Evolutionary conservation across 2,113 vertebrate genomes (phyloP).

Genomic region (Sceloporus undulatus): DNA sequence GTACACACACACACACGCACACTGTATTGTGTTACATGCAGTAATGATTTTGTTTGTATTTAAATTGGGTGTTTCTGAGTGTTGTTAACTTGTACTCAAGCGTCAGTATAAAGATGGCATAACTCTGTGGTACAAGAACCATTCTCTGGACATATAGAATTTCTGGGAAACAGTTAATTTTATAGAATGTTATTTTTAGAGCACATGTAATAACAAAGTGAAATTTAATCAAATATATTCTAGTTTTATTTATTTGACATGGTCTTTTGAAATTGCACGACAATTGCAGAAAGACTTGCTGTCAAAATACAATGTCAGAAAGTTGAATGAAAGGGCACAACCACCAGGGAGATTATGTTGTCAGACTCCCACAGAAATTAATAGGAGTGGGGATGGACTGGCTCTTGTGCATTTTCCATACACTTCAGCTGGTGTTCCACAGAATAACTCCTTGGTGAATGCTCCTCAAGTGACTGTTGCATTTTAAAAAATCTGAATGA

Average conservation of each 20-base stretch:
- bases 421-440: not conserved
- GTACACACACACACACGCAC: no score
- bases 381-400: not conserved
- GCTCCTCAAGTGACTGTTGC: not conserved
- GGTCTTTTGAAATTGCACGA: not conserved
- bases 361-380: not conserved
- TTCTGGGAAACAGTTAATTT: constrained; percentile 34
- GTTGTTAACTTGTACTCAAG: not conserved
- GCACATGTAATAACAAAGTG: constrained; percentile 49
- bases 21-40: no score
- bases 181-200: constrained; percentile 52
- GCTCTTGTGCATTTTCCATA: not conserved
- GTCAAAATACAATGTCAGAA: not conserved
- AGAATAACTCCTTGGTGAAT: not conserved
- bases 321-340: not conserved
- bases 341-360: not conserved
- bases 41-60: no score
- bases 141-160: constrained; percentile 19
- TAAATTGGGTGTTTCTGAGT: no score
- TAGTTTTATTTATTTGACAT: not conserved
- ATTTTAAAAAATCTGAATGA: not conserved
- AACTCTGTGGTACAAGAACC: constrained; percentile 40
- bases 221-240: constrained; percentile 17
- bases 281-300: not conserved
- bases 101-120: constrained; percentile 5